Conservation (phyloP, 2,888 invertebrate genomes). For the Thecophora atra region DNA sequence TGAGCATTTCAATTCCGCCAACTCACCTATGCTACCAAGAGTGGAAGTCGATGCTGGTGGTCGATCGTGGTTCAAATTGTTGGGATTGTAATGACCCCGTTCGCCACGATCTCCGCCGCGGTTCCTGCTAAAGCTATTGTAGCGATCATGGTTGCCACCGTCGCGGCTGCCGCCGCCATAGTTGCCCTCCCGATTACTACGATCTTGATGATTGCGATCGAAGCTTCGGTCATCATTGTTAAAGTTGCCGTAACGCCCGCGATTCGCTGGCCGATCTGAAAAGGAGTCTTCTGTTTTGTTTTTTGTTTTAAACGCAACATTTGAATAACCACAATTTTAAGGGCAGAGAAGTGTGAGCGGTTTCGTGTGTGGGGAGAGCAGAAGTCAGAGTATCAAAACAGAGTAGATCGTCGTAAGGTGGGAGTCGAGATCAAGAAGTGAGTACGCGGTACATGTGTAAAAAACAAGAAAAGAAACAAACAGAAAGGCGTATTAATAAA, state of each 20-base stretch:
- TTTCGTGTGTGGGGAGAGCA: slow-evolving; percentile 28
- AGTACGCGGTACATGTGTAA: slow-evolving; percentile 22
- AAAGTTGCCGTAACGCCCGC: slow-evolving; percentile 65
- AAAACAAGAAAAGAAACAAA: slow-evolving; percentile 31
- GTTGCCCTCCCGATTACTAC: slow-evolving; percentile 64
- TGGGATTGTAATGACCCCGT: slow-evolving; percentile 56
- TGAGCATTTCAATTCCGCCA: background rate
- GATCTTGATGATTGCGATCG: slow-evolving; percentile 60
- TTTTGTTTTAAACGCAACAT: slow-evolving; percentile 31
- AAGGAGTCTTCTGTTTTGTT: slow-evolving; percentile 36
- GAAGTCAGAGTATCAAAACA: slow-evolving; percentile 30
- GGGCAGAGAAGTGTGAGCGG: slow-evolving; percentile 30
- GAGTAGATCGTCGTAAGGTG: slow-evolving; percentile 9
- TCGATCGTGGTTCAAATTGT: slow-evolving; percentile 50
- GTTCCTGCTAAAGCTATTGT: slow-evolving; percentile 65
- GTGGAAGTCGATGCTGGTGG: slow-evolving; percentile 49
- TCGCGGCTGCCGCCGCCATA: slow-evolving; percentile 59
- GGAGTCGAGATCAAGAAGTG: slow-evolving; percentile 21
- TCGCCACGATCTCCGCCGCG: slow-evolving; percentile 61
- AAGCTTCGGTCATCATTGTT: slow-evolving; percentile 63
- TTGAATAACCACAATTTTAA: slow-evolving; percentile 30
- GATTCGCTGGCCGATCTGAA: slow-evolving; percentile 65
- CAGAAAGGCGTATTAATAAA: slow-evolving; percentile 24
- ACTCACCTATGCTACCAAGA: slow-evolving; percentile 51
- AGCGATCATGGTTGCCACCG: slow-evolving; percentile 64